These are phyloP conservation scores for Isurus oxyrinchus DNA, from an alignment of 2,113 vertebrate genomes.

Conservation along the genomic window DNA sequence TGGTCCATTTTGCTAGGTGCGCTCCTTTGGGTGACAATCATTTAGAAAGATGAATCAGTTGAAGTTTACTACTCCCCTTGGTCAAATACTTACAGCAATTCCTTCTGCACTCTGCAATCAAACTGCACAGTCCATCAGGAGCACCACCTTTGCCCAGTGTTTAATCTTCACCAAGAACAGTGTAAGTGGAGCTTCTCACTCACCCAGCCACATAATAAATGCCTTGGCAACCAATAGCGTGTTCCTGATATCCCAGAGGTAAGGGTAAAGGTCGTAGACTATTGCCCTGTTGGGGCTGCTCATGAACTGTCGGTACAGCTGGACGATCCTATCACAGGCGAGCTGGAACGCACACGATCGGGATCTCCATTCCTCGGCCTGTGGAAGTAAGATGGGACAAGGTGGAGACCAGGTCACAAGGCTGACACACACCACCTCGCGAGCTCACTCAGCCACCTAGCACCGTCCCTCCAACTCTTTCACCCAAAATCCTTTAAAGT, in stretches of 20 bases:
- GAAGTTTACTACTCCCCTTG: neutral
- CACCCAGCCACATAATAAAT: constrained; percentile 73
- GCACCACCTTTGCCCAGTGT: neutral
- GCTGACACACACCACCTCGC: neutral
- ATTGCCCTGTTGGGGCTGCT: constrained; percentile 58
- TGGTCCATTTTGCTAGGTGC: too few relatives aligned
- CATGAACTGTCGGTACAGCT: constrained; percentile 67
- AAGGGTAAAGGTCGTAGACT: constrained; percentile 76
- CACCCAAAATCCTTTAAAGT: neutral
- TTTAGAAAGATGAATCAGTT: neutral
- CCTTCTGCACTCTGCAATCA: neutral
- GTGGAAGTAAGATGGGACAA: neutral
- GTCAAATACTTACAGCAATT: neutral
- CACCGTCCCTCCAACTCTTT: neutral
- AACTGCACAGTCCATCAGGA: rapidly evolving
- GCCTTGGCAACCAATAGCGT: constrained; percentile 65
- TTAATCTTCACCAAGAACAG: neutral
- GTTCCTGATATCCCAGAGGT: constrained; percentile 78
- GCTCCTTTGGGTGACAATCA: neutral
- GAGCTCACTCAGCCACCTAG: neutral
- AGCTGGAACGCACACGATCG: constrained; percentile 58
- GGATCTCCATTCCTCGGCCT: constrained; percentile 57
- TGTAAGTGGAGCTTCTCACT: constrained; percentile 39
- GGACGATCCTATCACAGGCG: constrained; percentile 58
- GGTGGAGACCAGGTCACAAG: neutral